Conservation (phyloP, 2,113 vertebrate species). For the Pterocles gutturalis region DNA sequence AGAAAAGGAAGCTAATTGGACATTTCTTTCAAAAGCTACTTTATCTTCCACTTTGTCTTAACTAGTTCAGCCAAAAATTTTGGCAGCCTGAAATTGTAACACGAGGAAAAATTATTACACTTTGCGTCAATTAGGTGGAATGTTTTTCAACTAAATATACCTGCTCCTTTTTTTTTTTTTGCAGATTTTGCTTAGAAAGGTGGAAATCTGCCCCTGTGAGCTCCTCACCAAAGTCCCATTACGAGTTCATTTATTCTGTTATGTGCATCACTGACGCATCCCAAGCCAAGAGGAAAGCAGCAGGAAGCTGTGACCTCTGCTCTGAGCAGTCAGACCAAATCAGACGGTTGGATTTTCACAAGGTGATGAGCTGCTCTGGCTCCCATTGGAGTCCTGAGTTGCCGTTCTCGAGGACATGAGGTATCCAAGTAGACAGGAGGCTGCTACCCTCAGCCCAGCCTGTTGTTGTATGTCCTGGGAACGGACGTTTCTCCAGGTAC, state of each 20-base stretch:
- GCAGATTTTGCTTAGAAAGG: not conserved
- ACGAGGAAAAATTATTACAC: not conserved
- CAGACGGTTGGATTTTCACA: not conserved
- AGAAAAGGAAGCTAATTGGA: not conserved
- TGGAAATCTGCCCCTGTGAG: not conserved
- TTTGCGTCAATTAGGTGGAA: not conserved
- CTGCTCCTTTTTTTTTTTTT: not conserved
- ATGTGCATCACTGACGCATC: not conserved
- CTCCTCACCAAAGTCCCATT: not conserved
- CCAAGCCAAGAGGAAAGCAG: not conserved
- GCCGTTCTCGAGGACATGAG: not conserved
- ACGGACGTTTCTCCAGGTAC: fast-evolving
- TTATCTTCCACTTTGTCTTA: not conserved
- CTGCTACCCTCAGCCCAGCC: not conserved
- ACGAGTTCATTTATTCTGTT: not conserved
- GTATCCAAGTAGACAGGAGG: not conserved
- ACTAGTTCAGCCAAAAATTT: not conserved
- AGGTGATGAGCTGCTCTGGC: not conserved
- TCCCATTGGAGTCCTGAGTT: not conserved
- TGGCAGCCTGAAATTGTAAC: not conserved
- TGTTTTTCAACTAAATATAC: not conserved
- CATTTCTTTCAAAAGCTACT: not conserved
- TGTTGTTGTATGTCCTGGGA: fast-evolving
- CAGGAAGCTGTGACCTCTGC: not conserved
- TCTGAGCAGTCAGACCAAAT: slow-evolving; percentile 25